Evolutionary conservation across 2,797 vertebrate species (phyloP), one percentile per base, ranked within the genome.

Genomic region (Tragopan temminckii): DNA sequence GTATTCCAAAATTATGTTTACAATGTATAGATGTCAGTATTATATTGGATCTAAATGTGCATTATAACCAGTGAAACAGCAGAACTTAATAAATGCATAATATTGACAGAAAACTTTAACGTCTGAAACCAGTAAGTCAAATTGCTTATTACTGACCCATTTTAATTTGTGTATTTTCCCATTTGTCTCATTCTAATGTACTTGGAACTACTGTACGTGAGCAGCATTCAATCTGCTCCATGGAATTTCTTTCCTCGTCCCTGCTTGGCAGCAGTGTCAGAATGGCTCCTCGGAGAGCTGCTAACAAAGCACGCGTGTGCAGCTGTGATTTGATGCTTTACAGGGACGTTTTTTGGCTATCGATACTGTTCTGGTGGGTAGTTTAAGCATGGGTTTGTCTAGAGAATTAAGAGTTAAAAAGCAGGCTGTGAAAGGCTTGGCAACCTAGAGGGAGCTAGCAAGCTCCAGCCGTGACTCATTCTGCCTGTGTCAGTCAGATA

Each of bases 391-490:
- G 40, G 20, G 7, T 93, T 86, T 68, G 80, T 72, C 74, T 82
- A 92, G 97, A 82, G 88, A 83, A 55, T 1, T 17, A 96, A 68
- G 97, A 96, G 98, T 96, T 97, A 94, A 97, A 95, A 76, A 78
- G 79, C 61, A 19, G 93, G 75, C 96, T 82, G 53, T 33, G 89
- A 95, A 94, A 88, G 88, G 91, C 90, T 96, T 95, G 97, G 94
- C 97, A 97, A 68, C 96, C 97, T 98, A 98, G 97, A 97, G 98
- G 97, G 97, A 97, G 97, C 98, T 97, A 84, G 96, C 67, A 81
- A 95, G 93, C 97, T 95, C 96, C 93, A 94, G 96, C 95, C 83
- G 79, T 96, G 97, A 94, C 96, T 97, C 94, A 97, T 96, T 85
- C 95, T 93, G 97, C 96, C 96, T 76, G 72, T 96, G 97, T 88